These are phyloP conservation scores for Muscina levida DNA, from an alignment of 2,888 invertebrate genomes.

Conservation along the genomic window DNA sequence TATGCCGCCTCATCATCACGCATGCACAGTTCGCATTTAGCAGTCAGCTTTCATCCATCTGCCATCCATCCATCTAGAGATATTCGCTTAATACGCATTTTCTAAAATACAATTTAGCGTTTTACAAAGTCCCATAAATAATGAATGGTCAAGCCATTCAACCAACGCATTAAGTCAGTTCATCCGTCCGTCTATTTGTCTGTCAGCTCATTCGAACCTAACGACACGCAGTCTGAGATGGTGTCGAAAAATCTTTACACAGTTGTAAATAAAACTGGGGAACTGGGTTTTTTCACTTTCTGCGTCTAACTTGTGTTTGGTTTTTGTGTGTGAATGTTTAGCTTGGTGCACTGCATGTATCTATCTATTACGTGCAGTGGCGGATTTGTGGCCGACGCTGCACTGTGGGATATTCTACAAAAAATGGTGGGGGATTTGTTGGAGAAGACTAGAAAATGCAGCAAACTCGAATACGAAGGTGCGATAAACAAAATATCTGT, in stretches of 20 bases:
- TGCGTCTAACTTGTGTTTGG: constrained; percentile 27
- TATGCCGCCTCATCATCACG: not conserved
- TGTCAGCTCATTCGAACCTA: constrained; percentile 1
- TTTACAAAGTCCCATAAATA: constrained; percentile 41
- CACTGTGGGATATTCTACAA: too few relatives aligned
- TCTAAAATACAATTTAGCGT: constrained; percentile 15
- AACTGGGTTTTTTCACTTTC: constrained; percentile 9
- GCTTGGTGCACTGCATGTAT: constrained; percentile 37
- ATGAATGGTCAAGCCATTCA: constrained; percentile 22
- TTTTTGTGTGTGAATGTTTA: too few relatives aligned
- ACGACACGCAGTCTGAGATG: constrained; percentile 26
- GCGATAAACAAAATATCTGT: too few relatives aligned
- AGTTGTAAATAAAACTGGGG: constrained; percentile 29
- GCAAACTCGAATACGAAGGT: too few relatives aligned
- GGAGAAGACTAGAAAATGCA: too few relatives aligned
- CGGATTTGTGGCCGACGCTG: too few relatives aligned
- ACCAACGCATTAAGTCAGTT: constrained; percentile 23
- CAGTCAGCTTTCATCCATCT: not conserved
- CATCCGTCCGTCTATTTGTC: not conserved
- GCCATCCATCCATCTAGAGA: too few relatives aligned
- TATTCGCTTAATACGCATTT: not conserved
- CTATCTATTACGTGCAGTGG: constrained; percentile 43
- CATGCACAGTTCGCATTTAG: not conserved
- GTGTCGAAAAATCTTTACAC: constrained; percentile 28
- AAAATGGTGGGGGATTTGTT: too few relatives aligned